Base-by-base conservation (phyloP, 2,113 vertebrate species). In the Cyanoderma ruficeps region DNA sequence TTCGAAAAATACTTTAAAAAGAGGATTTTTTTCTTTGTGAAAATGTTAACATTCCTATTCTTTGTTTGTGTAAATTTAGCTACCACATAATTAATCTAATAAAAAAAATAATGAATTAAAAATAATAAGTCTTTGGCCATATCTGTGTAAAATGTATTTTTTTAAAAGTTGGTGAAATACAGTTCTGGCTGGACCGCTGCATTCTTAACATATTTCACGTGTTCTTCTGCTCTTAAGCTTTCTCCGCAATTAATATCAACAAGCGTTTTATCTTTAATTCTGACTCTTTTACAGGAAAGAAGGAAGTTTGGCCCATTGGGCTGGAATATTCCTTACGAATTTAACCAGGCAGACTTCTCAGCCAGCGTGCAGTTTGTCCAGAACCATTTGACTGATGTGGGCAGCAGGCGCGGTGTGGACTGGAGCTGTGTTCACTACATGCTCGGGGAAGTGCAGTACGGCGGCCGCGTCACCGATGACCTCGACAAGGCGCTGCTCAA, bases 271-370 rank as follows among this genome's bases (percentile, higher is more conserved):
- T 69, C 28, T 76, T 84, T 76, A 61, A 35, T 46, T 63, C 8
- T 49, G 4, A 47, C 80, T 85, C 1, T 91, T 64, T 88, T 89
- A 52, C 96, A 99, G 98, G 98, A 99, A 94, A 98, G 98, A 46
- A 96, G 98, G 17, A 99, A 99, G 83, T 99, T 98, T 74, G 98
- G 98, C 15, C 98, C 98, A 2, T 76, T 99, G 50, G 98, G 98
- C 60, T 99, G 98, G 98, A 99, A 99, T 87, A 98, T 99, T 86
- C 98, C 98, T 1, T 99, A 99, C 8, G 98, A 99, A 86, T 99
- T 99, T 93, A 99, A 98, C 88, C 98, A 98, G 95, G 98, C 98
- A 14, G 98, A 99, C 79, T 98, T 99, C 3, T 75, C 98, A 65
- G 98, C 98, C 96, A 98, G 98, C 1, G 90, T 98, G 79, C 98